A percentile compares a stretch with the other conserved stretches of the same genome.
phyloP scores from a whole-genome alignment of 2,888 invertebrate genomes.

The Drosophila formosana region DNA sequence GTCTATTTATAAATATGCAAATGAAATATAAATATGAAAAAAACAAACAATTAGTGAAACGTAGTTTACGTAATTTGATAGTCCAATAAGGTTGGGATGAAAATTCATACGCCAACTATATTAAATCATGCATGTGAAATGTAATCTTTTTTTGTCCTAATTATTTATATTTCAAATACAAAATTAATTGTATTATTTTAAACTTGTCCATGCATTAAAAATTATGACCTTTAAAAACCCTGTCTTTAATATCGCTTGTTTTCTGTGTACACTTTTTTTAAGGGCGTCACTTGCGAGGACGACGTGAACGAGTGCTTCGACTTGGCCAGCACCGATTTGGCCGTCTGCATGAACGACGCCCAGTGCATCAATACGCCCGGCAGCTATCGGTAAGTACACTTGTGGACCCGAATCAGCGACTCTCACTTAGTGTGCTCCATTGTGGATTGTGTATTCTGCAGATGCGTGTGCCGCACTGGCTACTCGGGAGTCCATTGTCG shows the following conservation, averaged over 20 bases:
- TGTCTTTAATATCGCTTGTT: not conserved
- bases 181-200: too few relatives aligned
- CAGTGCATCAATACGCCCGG: slow-evolving; percentile 93
- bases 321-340: slow-evolving; percentile 91
- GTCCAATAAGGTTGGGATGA: too few relatives aligned
- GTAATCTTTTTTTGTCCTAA: too few relatives aligned
- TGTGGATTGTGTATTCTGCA: slow-evolving; percentile 69
- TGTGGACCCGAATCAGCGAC: not conserved
- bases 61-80: too few relatives aligned
- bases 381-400: slow-evolving; percentile 88
- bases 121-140: too few relatives aligned
- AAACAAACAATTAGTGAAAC: too few relatives aligned
- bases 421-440: not conserved
- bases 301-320: slow-evolving; percentile 95
- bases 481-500: slow-evolving; percentile 95
- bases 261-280: too few relatives aligned
- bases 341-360: slow-evolving; percentile 95
- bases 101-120: too few relatives aligned
- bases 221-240: too few relatives aligned
- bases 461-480: slow-evolving; percentile 91
- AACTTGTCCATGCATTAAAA: too few relatives aligned
- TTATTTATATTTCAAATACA: too few relatives aligned
- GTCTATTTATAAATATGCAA: not conserved
- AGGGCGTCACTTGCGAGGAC: slow-evolving; percentile 90
- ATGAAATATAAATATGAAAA: too few relatives aligned